Percentiles rank a stretch among this genome's conserved stretches.
These are phyloP conservation scores for Phenacoccus solenopsis DNA, from an alignment of 1,140 invertebrate species.

Conservation along the genomic window DNA sequence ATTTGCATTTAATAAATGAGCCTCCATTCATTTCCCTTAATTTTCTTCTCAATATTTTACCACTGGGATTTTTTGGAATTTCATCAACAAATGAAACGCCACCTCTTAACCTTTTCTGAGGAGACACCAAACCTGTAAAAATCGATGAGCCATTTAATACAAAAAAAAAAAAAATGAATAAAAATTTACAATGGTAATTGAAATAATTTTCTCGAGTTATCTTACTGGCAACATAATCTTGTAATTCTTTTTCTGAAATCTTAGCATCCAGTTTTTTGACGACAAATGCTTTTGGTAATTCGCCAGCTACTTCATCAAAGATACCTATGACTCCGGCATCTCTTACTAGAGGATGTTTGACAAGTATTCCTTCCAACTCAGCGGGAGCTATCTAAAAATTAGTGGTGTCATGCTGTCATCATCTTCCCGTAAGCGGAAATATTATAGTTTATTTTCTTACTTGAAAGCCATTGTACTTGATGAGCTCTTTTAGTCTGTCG, in stretches of 20 bases:
- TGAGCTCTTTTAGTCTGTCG: constrained; percentile 63
- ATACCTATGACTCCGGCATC: constrained; percentile 60
- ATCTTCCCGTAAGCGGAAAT: neutral
- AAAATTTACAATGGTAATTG: too few species aligned
- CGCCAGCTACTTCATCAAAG: constrained; percentile 49
- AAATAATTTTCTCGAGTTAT: too few species aligned
- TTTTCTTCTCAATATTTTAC: constrained; percentile 59
- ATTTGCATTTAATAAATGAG: too few species aligned
- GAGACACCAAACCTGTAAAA: constrained; percentile 44
- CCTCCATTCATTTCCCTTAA: too few species aligned
- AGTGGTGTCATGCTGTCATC: neutral
- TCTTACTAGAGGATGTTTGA: constrained; percentile 45
- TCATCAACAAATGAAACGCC: constrained; percentile 49
- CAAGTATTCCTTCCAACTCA: constrained; percentile 54
- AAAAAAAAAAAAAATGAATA: too few species aligned
- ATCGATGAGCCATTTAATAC: too few species aligned
- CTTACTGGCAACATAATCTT: constrained; percentile 39
- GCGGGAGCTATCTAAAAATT: constrained; percentile 42
- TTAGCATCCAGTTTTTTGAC: constrained; percentile 37
- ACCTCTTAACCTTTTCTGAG: constrained; percentile 51
- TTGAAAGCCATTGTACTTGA: constrained; percentile 67
- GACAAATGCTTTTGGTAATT: constrained; percentile 46
- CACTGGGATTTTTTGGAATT: constrained; percentile 59
- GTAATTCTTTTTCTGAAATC: constrained; percentile 38
- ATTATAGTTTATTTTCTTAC: constrained; percentile 33